These are phyloP conservation scores for Nephrocerus scutellatus DNA, from an alignment of 2,888 invertebrate species.

Conservation along the genomic window DNA sequence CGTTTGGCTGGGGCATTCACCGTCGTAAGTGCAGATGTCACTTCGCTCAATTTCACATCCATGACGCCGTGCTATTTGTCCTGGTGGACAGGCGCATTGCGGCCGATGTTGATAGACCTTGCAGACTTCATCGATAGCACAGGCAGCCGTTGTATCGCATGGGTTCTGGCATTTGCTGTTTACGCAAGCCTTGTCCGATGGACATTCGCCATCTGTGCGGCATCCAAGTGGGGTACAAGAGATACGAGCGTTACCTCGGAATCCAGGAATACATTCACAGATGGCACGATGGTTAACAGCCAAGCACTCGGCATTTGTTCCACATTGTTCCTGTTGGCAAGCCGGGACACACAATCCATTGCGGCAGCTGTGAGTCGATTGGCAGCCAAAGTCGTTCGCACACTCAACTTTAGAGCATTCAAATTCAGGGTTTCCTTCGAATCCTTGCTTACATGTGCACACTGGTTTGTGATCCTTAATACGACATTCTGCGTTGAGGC, in stretches of 20 bases:
- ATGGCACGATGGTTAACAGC: conserved; percentile 73
- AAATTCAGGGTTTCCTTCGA: conserved; percentile 75
- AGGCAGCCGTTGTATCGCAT: conserved; percentile 61
- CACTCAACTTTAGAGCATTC: conserved; percentile 73
- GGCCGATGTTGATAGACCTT: conserved; percentile 67
- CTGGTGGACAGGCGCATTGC: conserved; percentile 76
- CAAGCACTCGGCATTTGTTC: conserved; percentile 69
- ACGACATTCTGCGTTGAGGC: conserved; percentile 75
- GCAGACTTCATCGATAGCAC: conserved; percentile 68
- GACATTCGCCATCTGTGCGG: conserved; percentile 72
- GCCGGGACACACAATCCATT: conserved; percentile 77
- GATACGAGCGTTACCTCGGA: conserved; percentile 71
- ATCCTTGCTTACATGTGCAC: conserved; percentile 77
- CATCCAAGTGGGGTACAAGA: conserved; percentile 77
- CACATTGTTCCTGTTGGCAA: conserved; percentile 70
- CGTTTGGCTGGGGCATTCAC: conserved; percentile 73
- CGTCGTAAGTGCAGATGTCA: conserved; percentile 66
- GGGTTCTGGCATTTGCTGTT: conserved; percentile 74
- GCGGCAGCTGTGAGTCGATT: conserved; percentile 73
- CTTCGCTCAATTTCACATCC: conserved; percentile 55
- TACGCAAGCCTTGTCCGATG: conserved; percentile 70
- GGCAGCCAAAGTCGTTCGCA: conserved; percentile 68
- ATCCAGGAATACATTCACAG: conserved; percentile 77
- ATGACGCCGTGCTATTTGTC: conserved; percentile 58
- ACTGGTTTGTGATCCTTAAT: conserved; percentile 80